These are phyloP conservation scores for Rachycentron canadum DNA, from an alignment of 2,797 vertebrate species.

Conservation along the genomic window DNA sequence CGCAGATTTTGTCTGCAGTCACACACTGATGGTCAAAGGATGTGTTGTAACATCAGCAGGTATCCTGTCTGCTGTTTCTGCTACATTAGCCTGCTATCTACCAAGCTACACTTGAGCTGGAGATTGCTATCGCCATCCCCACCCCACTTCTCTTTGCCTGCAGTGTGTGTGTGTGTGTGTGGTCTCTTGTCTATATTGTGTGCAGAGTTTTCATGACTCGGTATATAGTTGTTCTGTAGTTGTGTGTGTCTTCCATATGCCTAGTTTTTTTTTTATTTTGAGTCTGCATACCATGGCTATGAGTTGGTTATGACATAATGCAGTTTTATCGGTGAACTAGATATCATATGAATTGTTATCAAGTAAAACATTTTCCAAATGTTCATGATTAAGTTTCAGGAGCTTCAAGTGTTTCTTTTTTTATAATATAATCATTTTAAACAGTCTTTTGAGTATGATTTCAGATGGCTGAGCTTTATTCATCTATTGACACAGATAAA, in stretches of 20 bases:
- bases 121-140: slow-evolving; percentile 30
- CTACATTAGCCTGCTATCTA: slow-evolving; percentile 13
- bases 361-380: background rate
- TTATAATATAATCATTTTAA: background rate
- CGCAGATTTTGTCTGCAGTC: slow-evolving; percentile 16
- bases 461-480: background rate
- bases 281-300: too few species aligned
- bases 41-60: slow-evolving; percentile 33
- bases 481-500: background rate
- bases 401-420: background rate
- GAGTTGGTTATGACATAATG: background rate
- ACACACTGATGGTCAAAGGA: slow-evolving; percentile 29
- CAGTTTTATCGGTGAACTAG: background rate
- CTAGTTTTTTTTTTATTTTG: background rate
- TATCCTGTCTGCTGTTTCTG: slow-evolving; percentile 36
- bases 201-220: background rate
- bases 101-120: slow-evolving; percentile 1
- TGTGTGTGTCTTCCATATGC: background rate
- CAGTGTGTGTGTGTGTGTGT: background rate
- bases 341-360: slow-evolving; percentile 3
- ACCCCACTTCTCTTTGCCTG: background rate
- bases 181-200: background rate
- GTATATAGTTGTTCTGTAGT: background rate
- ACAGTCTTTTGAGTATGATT: background rate
- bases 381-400: background rate